Conservation (phyloP, 2,888 invertebrate species). For the Folsomia manolachei region DNA sequence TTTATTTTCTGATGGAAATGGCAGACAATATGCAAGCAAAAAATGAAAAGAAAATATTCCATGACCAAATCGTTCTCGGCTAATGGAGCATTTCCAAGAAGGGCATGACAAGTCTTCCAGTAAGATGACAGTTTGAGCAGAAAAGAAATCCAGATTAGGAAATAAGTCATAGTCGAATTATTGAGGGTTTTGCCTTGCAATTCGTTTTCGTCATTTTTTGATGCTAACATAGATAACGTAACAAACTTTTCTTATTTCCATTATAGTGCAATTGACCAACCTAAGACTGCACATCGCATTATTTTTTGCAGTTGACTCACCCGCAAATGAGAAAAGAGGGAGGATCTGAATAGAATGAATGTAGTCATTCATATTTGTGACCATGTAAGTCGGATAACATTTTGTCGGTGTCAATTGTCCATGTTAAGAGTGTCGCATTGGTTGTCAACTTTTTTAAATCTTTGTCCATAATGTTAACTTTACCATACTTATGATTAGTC, state of each 20-base stretch:
- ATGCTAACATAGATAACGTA: not conserved
- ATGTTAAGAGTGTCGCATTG: not conserved
- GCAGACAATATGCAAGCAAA: not conserved
- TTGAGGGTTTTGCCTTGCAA: not conserved
- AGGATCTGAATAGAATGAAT: no score
- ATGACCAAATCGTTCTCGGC: not conserved
- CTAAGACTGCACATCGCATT: not conserved
- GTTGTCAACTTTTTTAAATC: no score
- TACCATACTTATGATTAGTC: not conserved
- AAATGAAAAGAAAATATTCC: not conserved
- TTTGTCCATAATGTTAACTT: no score
- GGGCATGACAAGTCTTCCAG: no score
- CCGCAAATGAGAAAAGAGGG: not conserved
- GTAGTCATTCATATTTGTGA: no score
- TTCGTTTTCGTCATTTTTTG: not conserved
- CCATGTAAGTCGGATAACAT: not conserved
- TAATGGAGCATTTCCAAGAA: no score
- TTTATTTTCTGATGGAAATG: not conserved
- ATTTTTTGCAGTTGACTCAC: not conserved
- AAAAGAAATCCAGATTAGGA: conserved; percentile 1
- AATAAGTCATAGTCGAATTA: not conserved
- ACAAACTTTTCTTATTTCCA: not conserved
- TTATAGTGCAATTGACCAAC: not conserved
- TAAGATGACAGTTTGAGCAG: no score
- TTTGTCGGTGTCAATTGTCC: not conserved